Evolutionary conservation across 2,797 vertebrate genomes (phyloP).

Genomic region (Cryptoblepharus egeriae): DNA sequence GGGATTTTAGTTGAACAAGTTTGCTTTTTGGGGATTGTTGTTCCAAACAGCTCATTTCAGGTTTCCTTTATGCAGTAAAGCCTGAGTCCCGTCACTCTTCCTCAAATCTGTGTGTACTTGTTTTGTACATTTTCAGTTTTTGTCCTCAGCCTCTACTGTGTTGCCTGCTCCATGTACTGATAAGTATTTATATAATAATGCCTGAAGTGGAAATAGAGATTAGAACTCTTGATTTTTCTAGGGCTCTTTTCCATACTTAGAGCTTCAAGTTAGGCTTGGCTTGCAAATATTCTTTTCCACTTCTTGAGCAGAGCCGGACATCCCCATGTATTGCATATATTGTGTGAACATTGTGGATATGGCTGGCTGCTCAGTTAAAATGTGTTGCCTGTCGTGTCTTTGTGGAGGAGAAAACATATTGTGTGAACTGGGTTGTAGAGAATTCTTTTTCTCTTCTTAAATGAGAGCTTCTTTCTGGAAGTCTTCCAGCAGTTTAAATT

Average conservation of each 20-base stretch:
- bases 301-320: neutral
- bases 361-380: too few species aligned
- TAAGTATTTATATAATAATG: neutral
- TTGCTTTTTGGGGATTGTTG: neutral
- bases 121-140: neutral
- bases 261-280: neutral
- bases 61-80: neutral
- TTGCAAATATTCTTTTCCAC: neutral
- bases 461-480: too few species aligned
- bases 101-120: neutral
- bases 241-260: neutral
- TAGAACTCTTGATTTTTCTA: neutral
- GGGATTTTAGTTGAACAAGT: neutral
- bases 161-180: neutral
- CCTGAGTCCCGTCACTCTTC: neutral
- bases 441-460: too few species aligned
- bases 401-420: too few species aligned
- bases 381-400: too few species aligned
- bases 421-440: too few species aligned
- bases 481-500: too few species aligned
- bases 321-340: neutral
- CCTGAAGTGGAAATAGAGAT: neutral
- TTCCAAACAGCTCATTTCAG: neutral
- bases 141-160: neutral
- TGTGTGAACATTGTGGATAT: too few species aligned